phyloP scores from a whole-genome alignment of 2,888 invertebrate genomes.

The Scaptomyza caliginosa region DNA sequence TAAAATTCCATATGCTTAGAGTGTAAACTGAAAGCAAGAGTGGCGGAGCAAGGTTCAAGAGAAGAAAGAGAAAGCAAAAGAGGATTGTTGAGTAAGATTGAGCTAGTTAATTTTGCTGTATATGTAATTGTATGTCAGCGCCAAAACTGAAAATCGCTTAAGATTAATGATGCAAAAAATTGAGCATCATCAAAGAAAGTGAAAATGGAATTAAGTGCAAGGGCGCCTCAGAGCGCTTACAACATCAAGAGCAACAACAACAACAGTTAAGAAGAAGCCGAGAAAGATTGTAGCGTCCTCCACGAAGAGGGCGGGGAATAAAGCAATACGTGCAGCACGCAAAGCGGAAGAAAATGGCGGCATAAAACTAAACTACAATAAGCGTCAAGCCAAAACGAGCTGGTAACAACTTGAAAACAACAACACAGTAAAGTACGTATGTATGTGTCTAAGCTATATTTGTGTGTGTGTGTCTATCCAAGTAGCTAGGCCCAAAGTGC shows the following conservation, averaged over 20 bases:
- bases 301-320: neutral
- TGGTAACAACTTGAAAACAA: conserved; percentile 52
- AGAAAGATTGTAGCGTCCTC: neutral
- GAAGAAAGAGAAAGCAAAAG: neutral
- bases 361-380: conserved; percentile 76
- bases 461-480: conserved; percentile 26
- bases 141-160: conserved; percentile 76
- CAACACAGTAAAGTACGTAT: conserved; percentile 26
- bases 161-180: conserved; percentile 79
- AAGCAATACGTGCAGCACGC: conserved; percentile 65
- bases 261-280: neutral
- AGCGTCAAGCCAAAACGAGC: conserved; percentile 59
- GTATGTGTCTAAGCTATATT: conserved; percentile 13
- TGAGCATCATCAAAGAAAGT: conserved; percentile 79
- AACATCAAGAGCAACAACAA: conserved; percentile 9
- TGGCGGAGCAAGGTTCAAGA: neutral
- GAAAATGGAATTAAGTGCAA: conserved; percentile 79
- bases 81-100: neutral
- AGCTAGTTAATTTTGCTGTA: conserved; percentile 20
- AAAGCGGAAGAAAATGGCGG: conserved; percentile 69
- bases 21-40: neutral
- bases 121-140: conserved; percentile 48
- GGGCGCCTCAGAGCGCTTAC: conserved; percentile 30
- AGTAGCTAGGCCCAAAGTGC: conserved; percentile 62
- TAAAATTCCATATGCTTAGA: no score